These are phyloP conservation scores for Antechinus stuartii DNA, from an alignment of 2,113 vertebrate species.

Conservation along the genomic window DNA sequence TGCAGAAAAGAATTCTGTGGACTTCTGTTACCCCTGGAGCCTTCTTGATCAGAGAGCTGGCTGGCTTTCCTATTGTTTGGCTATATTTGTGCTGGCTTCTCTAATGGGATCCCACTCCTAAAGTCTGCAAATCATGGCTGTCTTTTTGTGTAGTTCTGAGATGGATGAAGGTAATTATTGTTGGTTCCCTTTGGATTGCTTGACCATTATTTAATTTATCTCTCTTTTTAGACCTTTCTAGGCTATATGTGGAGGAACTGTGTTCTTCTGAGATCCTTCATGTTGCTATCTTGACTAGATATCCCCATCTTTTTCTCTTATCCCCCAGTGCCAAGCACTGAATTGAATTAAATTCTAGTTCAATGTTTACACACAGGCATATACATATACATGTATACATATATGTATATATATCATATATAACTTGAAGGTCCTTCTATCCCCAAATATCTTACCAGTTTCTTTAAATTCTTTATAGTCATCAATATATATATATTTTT, in stretches of 20 bases:
- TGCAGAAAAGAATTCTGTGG: background rate
- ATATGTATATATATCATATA: background rate
- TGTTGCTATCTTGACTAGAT: background rate
- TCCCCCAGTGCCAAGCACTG: background rate
- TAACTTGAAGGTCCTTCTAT: background rate
- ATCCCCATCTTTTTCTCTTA: background rate
- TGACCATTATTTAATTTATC: background rate
- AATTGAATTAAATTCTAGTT: background rate
- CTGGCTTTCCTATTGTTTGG: background rate
- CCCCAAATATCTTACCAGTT: background rate
- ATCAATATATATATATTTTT: background rate
- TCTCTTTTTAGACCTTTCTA: background rate
- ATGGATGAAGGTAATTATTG: background rate
- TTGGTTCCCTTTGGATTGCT: background rate
- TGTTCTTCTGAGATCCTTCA: background rate
- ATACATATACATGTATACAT: too few relatives aligned
- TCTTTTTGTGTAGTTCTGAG: background rate
- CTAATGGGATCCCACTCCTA: background rate
- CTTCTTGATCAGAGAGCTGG: background rate
- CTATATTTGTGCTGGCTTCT: background rate
- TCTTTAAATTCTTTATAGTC: background rate
- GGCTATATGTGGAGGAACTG: background rate
- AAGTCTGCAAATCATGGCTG: background rate
- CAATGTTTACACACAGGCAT: too few relatives aligned
- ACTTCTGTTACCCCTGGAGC: background rate